These are phyloP conservation scores for Brachionus calyciflorus DNA, from an alignment of 1,140 invertebrate genomes.

Conservation along the genomic window DNA sequence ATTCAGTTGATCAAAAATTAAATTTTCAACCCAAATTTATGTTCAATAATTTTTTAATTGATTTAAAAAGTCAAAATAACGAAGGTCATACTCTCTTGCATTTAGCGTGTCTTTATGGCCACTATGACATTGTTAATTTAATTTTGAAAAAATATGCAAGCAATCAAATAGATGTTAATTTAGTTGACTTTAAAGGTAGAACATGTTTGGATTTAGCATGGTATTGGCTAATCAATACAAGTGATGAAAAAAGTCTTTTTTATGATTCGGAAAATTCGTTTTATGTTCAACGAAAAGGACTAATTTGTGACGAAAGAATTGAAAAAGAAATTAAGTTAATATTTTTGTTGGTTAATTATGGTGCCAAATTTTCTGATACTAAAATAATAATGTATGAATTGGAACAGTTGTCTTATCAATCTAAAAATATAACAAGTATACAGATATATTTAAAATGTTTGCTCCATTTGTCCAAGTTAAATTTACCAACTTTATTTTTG, in stretches of 20 bases:
- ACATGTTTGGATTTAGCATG: conserved; percentile 34
- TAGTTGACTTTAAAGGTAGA: conserved; percentile 2
- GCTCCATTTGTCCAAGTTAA: background rate
- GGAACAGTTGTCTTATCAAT: background rate
- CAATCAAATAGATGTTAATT: conserved; percentile 23
- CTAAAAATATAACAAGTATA: too few relatives aligned
- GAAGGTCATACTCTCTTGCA: conserved; percentile 22
- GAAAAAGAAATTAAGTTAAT: conserved; percentile 9
- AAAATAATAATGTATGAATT: background rate
- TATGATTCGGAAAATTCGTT: conserved; percentile 16
- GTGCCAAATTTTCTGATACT: conserved; percentile 29
- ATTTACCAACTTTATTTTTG: conserved; percentile 39
- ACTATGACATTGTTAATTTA: background rate
- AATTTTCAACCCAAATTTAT: background rate
- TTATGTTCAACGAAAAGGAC: conserved; percentile 13
- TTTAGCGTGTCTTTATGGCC: conserved; percentile 27
- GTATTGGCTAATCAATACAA: background rate
- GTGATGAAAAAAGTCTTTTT: conserved; percentile 30
- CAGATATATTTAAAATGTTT: conserved; percentile 40
- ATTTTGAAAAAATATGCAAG: conserved; percentile 38
- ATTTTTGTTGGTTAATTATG: conserved; percentile 21
- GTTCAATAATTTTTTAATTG: conserved; percentile 30
- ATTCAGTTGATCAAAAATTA: background rate
- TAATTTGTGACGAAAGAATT: background rate
- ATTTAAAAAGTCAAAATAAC: conserved; percentile 24